A percentile compares a stretch with the other conserved stretches of the same genome.
Conservation (phyloP, 2,113 vertebrate genomes). For the Argyrosomus japonicus region DNA sequence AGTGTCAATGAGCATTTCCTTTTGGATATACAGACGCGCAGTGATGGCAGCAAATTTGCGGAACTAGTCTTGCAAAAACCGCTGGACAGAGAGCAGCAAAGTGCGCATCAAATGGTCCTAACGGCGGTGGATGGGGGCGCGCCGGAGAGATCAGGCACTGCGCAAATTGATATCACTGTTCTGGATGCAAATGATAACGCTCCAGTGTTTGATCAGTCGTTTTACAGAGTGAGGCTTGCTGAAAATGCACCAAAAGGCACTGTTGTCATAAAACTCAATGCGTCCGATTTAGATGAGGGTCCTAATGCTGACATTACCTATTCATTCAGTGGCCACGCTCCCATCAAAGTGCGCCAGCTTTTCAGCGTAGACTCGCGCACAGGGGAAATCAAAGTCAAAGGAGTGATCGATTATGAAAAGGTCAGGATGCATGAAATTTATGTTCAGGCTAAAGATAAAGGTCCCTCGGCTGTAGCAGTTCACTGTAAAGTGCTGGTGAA, state of each 20-base stretch:
- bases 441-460: slow-evolving; percentile 90
- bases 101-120: slow-evolving; percentile 79
- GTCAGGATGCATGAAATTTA: slow-evolving; percentile 88
- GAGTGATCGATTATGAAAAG: slow-evolving; percentile 84
- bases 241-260: slow-evolving; percentile 81
- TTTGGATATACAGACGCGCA: slow-evolving; percentile 80
- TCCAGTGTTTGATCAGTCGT: slow-evolving; percentile 81
- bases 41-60: slow-evolving; percentile 82
- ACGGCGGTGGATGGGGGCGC: slow-evolving; percentile 81
- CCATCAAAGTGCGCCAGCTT: slow-evolving; percentile 80
- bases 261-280: slow-evolving; percentile 81
- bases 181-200: slow-evolving; percentile 83
- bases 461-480: slow-evolving; percentile 88
- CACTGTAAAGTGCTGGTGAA: slow-evolving; percentile 87
- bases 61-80: slow-evolving; percentile 76
- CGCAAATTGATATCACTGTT: slow-evolving; percentile 80
- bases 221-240: slow-evolving; percentile 77
- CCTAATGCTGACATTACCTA: slow-evolving; percentile 82
- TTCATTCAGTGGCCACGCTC: slow-evolving; percentile 81
- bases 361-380: slow-evolving; percentile 81
- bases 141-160: slow-evolving; percentile 79
- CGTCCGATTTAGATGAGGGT: slow-evolving; percentile 81
- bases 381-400: slow-evolving; percentile 84
- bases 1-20: slow-evolving; percentile 81
- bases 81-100: slow-evolving; percentile 79